Percentiles rank a stretch among this genome's conserved stretches.
These are phyloP conservation scores for Drosophila paulistorum DNA, from an alignment of 1,140 invertebrate species.

Conservation along the genomic window DNA sequence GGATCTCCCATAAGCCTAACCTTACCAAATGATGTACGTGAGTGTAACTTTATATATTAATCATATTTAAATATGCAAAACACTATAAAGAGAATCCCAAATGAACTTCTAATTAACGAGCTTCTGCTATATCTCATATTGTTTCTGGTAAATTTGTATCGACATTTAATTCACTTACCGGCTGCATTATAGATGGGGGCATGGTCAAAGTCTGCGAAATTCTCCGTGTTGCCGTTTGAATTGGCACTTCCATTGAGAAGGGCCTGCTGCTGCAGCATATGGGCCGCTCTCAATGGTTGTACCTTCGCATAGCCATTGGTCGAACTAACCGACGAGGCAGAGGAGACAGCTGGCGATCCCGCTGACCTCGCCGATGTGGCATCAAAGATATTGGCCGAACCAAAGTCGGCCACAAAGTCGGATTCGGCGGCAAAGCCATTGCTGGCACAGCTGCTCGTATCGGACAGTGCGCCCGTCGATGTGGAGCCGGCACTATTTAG, in stretches of 20 bases:
- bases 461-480: slow-evolving; percentile 71
- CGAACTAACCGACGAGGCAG: slow-evolving; percentile 64
- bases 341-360: slow-evolving; percentile 70
- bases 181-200: slow-evolving; percentile 87
- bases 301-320: slow-evolving; percentile 81
- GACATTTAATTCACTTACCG: slow-evolving; percentile 75
- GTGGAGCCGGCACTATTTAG: slow-evolving; percentile 82
- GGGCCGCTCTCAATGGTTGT: slow-evolving; percentile 70
- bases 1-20: too few relatives aligned
- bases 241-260: slow-evolving; percentile 56
- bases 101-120: not conserved
- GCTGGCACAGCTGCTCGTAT: slow-evolving; percentile 79
- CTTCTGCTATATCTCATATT: too few relatives aligned
- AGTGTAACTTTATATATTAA: too few relatives aligned
- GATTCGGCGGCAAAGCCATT: slow-evolving; percentile 83
- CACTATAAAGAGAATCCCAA: too few relatives aligned
- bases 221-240: slow-evolving; percentile 49
- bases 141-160: too few relatives aligned
- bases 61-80: too few relatives aligned
- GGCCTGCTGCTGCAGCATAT: slow-evolving; percentile 58
- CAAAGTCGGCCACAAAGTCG: slow-evolving; percentile 87
- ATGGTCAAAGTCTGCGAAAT: slow-evolving; percentile 90
- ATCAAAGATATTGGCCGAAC: slow-evolving; percentile 85
- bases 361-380: slow-evolving; percentile 72
- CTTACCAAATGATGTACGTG: too few relatives aligned